These are phyloP conservation scores for Arothron firmamentum DNA, from an alignment of 2,113 vertebrate genomes.

Conservation along the genomic window DNA sequence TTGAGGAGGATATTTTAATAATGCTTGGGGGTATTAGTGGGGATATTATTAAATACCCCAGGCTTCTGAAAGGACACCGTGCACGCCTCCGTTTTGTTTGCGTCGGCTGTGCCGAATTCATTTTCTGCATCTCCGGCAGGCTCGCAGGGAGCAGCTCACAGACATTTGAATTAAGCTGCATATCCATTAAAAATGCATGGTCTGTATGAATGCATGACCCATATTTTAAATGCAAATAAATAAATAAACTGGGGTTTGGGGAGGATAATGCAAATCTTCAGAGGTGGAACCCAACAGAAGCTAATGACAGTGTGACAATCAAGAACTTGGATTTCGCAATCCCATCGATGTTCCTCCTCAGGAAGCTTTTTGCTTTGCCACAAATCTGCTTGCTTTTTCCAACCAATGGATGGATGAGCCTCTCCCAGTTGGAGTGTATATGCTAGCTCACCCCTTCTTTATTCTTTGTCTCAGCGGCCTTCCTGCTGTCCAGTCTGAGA, in stretches of 20 bases:
- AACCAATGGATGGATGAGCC: slow-evolving; percentile 33
- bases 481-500: slow-evolving; percentile 32
- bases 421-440: slow-evolving; percentile 37
- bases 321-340: slow-evolving; percentile 56
- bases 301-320: slow-evolving; percentile 63
- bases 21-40: slow-evolving; percentile 19
- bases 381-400: slow-evolving; percentile 32
- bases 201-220: slow-evolving; percentile 73
- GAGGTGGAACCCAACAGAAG: slow-evolving; percentile 64
- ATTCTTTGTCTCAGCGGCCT: slow-evolving; percentile 31
- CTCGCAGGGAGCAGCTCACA: slow-evolving; percentile 51
- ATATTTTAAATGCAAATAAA: slow-evolving; percentile 75
- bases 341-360: slow-evolving; percentile 26
- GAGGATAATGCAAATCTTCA: slow-evolving; percentile 61
- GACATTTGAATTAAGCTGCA: slow-evolving; percentile 70
- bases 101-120: slow-evolving; percentile 40
- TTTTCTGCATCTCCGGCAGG: slow-evolving; percentile 30
- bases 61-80: slow-evolving; percentile 20
- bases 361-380: slow-evolving; percentile 34
- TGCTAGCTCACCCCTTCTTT: slow-evolving; percentile 48
- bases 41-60: slow-evolving; percentile 28
- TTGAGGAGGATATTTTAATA: slow-evolving; percentile 26
- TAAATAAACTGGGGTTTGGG: slow-evolving; percentile 66
- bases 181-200: slow-evolving; percentile 74
- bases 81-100: slow-evolving; percentile 16